phyloP scores from a whole-genome alignment of 2,797 vertebrate genomes.

The Carcharodon carcharias region DNA sequence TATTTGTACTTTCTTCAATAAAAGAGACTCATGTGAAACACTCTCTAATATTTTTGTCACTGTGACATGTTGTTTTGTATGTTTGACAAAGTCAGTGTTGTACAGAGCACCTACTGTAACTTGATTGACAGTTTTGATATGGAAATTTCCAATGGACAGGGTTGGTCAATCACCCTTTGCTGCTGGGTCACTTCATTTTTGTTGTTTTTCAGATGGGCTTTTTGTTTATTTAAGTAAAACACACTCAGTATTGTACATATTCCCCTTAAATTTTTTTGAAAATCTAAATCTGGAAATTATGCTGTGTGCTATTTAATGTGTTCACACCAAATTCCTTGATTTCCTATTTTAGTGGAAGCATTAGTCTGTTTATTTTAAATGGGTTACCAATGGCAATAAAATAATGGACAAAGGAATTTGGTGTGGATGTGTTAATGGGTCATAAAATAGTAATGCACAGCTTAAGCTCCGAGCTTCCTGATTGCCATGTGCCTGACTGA shows the following conservation, averaged over 20 bases:
- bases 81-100: neutral
- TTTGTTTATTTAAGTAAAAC: neutral
- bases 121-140: constrained; percentile 1
- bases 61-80: neutral
- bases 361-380: neutral
- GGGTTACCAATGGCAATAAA: neutral
- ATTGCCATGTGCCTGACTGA: neutral
- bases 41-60: neutral
- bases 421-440: neutral
- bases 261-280: neutral
- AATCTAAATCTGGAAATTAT: neutral
- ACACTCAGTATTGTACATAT: neutral
- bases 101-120: neutral
- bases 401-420: neutral
- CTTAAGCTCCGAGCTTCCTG: neutral
- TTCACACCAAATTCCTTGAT: neutral
- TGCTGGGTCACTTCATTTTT: neutral
- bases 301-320: neutral
- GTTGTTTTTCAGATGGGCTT: neutral
- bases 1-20: neutral
- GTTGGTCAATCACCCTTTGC: neutral
- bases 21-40: neutral
- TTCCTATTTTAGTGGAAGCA: neutral
- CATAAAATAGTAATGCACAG: neutral
- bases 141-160: neutral